Conservation (phyloP, 2,113 vertebrate species). For the Calidris pugnax region DNA sequence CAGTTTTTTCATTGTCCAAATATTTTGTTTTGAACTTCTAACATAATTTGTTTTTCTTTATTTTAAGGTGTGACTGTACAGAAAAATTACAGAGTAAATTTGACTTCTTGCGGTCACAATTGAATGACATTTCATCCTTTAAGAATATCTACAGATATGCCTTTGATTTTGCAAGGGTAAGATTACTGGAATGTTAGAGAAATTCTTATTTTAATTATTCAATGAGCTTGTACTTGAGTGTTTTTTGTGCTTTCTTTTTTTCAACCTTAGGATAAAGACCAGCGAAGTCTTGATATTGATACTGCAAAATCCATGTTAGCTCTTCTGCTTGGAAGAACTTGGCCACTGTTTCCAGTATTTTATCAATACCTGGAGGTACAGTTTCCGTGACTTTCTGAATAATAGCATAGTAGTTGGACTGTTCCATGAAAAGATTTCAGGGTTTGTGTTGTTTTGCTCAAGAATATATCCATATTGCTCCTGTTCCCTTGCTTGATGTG, state of each 20-base stretch:
- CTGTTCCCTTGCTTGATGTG: neutral
- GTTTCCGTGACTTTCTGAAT: neutral
- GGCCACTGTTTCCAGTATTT: slow-evolving; percentile 94
- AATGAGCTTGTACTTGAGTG: neutral
- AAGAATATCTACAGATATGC: slow-evolving; percentile 98
- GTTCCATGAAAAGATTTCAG: neutral
- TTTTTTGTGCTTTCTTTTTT: slow-evolving; percentile 16
- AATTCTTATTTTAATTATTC: neutral
- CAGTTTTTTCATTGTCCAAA: neutral
- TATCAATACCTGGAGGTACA: slow-evolving; percentile 93
- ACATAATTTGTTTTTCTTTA: neutral
- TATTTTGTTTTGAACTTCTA: neutral
- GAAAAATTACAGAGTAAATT: slow-evolving; percentile 92
- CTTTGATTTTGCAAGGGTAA: slow-evolving; percentile 96
- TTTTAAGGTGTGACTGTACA: slow-evolving; percentile 90
- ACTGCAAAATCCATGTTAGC: slow-evolving; percentile 95
- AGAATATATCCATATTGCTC: neutral
- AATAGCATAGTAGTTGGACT: neutral
- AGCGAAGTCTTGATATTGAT: slow-evolving; percentile 95
- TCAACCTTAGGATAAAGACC: slow-evolving; percentile 88
- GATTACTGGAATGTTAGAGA: slow-evolving; percentile 31
- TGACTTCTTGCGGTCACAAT: slow-evolving; percentile 87
- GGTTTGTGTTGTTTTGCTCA: neutral
- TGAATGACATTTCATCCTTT: slow-evolving; percentile 90
- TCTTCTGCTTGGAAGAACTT: slow-evolving; percentile 90